Conservation (phyloP, 2,113 vertebrate genomes). For the Apistogramma diplotaenia region DNA sequence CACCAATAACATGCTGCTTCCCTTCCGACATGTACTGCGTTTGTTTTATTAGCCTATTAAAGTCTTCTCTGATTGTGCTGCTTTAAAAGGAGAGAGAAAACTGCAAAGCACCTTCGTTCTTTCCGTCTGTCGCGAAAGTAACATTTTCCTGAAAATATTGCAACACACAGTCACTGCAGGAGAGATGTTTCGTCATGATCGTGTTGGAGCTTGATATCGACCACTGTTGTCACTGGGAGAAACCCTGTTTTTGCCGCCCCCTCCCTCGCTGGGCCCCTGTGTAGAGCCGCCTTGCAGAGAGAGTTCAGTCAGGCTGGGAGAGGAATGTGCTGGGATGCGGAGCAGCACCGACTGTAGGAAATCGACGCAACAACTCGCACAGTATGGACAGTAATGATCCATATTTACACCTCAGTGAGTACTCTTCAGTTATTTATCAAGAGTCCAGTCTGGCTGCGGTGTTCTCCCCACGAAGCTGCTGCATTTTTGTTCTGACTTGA, state of each 20-base stretch:
- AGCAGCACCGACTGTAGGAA: slow-evolving; percentile 62
- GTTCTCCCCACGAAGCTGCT: neutral
- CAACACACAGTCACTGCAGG: slow-evolving; percentile 32
- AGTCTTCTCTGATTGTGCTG: neutral
- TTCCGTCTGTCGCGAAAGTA: neutral
- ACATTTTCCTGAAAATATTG: slow-evolving; percentile 27
- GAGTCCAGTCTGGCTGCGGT: neutral
- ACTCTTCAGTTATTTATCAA: neutral
- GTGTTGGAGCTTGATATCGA: slow-evolving; percentile 65
- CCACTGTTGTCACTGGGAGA: slow-evolving; percentile 76
- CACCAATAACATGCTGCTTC: neutral
- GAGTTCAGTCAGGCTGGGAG: slow-evolving; percentile 69
- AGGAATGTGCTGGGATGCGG: slow-evolving; percentile 78
- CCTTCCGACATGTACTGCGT: neutral
- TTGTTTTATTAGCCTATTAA: neutral
- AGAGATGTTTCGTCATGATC: slow-evolving; percentile 48
- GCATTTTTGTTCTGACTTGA: slow-evolving; percentile 32
- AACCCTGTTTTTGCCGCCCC: slow-evolving; percentile 60
- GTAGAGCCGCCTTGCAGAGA: slow-evolving; percentile 62
- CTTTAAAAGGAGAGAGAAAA: neutral
- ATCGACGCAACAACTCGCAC: slow-evolving; percentile 63
- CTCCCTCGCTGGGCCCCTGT: slow-evolving; percentile 75
- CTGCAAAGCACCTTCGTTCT: neutral
- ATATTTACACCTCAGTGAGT: slow-evolving; percentile 80
- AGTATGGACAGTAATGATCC: slow-evolving; percentile 79